A percentile compares a stretch with the other conserved stretches of the same genome.
Conservation (phyloP, 2,113 vertebrate genomes). For the Nannobrachium achirus region DNA sequence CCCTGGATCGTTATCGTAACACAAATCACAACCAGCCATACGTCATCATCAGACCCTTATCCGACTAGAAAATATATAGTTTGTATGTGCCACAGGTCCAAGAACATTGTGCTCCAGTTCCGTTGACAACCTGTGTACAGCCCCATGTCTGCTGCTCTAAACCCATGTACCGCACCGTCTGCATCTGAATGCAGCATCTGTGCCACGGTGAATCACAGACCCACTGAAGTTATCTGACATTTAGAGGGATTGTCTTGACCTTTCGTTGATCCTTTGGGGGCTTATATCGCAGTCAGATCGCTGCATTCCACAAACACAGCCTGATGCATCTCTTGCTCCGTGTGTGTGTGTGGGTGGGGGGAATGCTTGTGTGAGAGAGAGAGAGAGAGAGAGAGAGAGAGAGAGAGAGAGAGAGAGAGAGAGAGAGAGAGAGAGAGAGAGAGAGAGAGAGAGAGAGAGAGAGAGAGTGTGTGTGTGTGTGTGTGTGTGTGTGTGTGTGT, state of each 20-base stretch:
- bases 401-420: neutral
- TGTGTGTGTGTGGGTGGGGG: slow-evolving; percentile 19
- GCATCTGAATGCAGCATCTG: no score
- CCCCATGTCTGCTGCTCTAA: no score
- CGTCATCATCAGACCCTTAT: no score
- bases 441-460: neutral
- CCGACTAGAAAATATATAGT: no score
- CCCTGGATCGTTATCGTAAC: no score
- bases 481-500: slow-evolving; percentile 24
- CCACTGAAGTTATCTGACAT: slow-evolving; percentile 29
- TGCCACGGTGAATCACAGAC: slow-evolving; percentile 21
- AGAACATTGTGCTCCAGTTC: slow-evolving; percentile 26
- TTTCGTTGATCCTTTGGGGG: slow-evolving; percentile 36
- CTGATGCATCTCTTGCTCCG: slow-evolving; percentile 39
- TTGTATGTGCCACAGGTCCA: no score
- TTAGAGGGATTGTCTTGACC: slow-evolving; percentile 25
- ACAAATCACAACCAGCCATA: no score
- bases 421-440: neutral
- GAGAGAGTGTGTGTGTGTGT: neutral
- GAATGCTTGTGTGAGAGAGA: no score
- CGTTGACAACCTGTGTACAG: neutral
- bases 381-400: no score
- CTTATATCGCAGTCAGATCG: slow-evolving; percentile 49
- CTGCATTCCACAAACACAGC: slow-evolving; percentile 54
- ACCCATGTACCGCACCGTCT: no score